Conservation (phyloP, 2,797 vertebrate species). For the Labroides dimidiatus region DNA sequence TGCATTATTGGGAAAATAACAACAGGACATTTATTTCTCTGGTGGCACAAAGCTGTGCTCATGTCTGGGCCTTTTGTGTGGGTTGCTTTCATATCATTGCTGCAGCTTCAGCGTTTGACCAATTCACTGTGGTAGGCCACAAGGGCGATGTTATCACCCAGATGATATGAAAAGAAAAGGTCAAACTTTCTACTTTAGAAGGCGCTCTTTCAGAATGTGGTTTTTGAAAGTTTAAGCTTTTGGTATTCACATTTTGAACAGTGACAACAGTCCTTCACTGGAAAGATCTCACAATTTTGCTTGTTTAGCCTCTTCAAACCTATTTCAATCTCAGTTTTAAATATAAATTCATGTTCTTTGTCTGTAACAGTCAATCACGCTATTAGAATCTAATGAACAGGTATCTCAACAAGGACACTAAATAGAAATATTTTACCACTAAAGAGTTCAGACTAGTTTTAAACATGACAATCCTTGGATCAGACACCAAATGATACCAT, state of each 20-base stretch:
- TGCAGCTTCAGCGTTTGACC: conserved; percentile 23
- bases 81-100: conserved; percentile 26
- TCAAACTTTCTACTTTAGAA: conserved; percentile 3
- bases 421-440: no score
- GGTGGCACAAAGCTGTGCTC: conserved; percentile 30
- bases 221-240: neutral
- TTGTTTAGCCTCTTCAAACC: conserved; percentile 4
- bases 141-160: conserved; percentile 14
- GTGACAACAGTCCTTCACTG: neutral
- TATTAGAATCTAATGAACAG: conserved; percentile 1
- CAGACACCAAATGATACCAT: no score
- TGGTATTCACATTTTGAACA: neutral
- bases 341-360: conserved; percentile 5
- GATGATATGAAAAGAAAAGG: conserved; percentile 26
- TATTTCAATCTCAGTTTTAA: neutral
- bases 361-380: conserved; percentile 7
- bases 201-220: neutral
- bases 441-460: no score
- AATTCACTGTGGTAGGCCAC: conserved; percentile 16
- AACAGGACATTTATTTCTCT: conserved; percentile 41
- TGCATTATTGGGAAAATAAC: conserved; percentile 13
- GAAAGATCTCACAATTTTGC: neutral
- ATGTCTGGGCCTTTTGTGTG: conserved; percentile 26
- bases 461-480: no score
- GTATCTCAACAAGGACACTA: no score